Evolutionary conservation across 2,113 vertebrate species (phyloP).

Genomic region (Sceloporus tristichus): DNA sequence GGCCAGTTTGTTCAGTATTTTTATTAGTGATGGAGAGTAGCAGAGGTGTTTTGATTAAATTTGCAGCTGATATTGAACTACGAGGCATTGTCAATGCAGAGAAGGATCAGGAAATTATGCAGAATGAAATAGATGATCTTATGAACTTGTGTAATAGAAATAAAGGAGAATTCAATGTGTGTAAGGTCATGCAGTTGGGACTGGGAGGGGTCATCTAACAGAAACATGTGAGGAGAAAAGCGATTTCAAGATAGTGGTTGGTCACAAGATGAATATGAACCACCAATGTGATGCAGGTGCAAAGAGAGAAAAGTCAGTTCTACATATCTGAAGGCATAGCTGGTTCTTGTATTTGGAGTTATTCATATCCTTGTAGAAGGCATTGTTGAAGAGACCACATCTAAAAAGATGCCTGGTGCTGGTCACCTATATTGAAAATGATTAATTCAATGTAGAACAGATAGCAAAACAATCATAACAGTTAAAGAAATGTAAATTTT

Average conservation of each 20-base stretch:
- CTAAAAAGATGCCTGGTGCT: neutral
- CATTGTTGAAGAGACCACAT: neutral
- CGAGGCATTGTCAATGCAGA: constrained; percentile 18
- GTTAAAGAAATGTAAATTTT: neutral
- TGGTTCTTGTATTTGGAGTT: neutral
- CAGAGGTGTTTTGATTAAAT: constrained; percentile 15
- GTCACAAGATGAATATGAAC: constrained; percentile 12
- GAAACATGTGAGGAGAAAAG: neutral
- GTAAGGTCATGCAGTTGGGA: constrained; percentile 11
- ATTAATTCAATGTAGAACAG: constrained; percentile 1
- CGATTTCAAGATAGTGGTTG: constrained; percentile 9
- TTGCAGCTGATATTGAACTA: constrained; percentile 26
- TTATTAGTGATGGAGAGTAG: neutral
- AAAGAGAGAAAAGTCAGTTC: neutral
- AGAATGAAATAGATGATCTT: constrained; percentile 20
- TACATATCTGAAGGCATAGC: neutral
- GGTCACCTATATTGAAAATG: neutral
- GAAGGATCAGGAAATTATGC: constrained; percentile 29
- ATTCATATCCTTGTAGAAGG: neutral
- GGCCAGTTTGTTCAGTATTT: neutral
- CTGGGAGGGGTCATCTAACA: constrained; percentile 2
- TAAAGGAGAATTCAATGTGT: constrained; percentile 3
- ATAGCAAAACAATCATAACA: neutral
- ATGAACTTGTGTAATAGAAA: constrained; percentile 21
- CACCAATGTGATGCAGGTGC: neutral